phyloP scores from a whole-genome alignment of 2,113 vertebrate genomes.

The Nothobranchius kuhntae region DNA sequence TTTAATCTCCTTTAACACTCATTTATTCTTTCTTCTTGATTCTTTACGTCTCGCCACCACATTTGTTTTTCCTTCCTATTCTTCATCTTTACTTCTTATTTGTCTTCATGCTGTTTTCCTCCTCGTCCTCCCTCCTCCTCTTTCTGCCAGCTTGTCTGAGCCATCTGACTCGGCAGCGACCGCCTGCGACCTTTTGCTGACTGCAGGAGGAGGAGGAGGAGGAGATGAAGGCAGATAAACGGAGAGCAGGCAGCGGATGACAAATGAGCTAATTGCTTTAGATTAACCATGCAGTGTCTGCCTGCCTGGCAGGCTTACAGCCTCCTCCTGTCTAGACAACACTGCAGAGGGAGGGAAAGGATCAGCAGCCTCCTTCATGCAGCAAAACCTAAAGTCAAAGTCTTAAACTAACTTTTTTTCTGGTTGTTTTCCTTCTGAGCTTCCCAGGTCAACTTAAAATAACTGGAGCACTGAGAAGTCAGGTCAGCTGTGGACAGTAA shows the following conservation, averaged over 20 bases:
- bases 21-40: neutral
- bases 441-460: slow-evolving; percentile 1
- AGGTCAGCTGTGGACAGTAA: neutral
- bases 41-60: neutral
- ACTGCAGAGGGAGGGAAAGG: slow-evolving; percentile 54
- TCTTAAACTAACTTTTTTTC: neutral
- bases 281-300: slow-evolving; percentile 68
- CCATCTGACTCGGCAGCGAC: slow-evolving; percentile 61
- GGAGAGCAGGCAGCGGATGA: slow-evolving; percentile 59
- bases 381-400: slow-evolving; percentile 19
- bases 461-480: neutral
- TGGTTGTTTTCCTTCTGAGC: neutral
- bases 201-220: slow-evolving; percentile 49
- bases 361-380: slow-evolving; percentile 35
- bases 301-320: slow-evolving; percentile 51
- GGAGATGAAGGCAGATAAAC: slow-evolving; percentile 53
- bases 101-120: neutral
- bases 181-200: slow-evolving; percentile 63
- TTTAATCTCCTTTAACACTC: neutral
- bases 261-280: slow-evolving; percentile 73
- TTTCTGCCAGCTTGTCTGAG: slow-evolving; percentile 35
- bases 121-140: neutral
- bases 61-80: neutral
- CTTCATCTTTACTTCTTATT: neutral
- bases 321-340: slow-evolving; percentile 65